These are phyloP conservation scores for Drosophila macrospina DNA, from an alignment of 2,888 invertebrate species.

Conservation along the genomic window DNA sequence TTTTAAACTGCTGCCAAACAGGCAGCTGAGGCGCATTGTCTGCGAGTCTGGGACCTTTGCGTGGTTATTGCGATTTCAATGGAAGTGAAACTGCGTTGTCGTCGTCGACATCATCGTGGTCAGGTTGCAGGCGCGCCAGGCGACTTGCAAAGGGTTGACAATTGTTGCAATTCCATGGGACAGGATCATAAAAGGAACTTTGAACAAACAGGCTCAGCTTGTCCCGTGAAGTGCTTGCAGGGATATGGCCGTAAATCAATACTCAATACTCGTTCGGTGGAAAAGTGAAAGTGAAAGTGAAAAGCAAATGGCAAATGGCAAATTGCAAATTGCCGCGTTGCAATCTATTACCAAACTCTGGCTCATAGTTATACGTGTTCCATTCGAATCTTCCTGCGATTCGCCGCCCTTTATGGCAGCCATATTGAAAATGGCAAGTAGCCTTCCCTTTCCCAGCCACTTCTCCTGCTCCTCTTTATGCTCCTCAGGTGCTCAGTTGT, in stretches of 20 bases:
- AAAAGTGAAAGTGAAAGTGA: slow-evolving; percentile 66
- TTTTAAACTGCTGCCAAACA: slow-evolving; percentile 73
- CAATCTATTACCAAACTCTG: slow-evolving; percentile 2
- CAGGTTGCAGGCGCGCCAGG: slow-evolving; percentile 63
- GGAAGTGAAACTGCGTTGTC: slow-evolving; percentile 52
- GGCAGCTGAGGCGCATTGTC: slow-evolving; percentile 75
- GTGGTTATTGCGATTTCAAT: slow-evolving; percentile 55
- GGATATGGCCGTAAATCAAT: slow-evolving; percentile 68
- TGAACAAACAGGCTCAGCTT: slow-evolving; percentile 4
- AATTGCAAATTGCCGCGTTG: background rate
- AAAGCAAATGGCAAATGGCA: slow-evolving; percentile 1
- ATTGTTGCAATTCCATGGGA: slow-evolving; percentile 76
- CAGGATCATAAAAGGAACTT: slow-evolving; percentile 60
- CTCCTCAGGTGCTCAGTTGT: slow-evolving; percentile 53
- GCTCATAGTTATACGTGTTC: slow-evolving; percentile 10
- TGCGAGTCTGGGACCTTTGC: slow-evolving; percentile 20
- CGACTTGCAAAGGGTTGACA: slow-evolving; percentile 73
- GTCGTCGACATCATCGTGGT: slow-evolving; percentile 23
- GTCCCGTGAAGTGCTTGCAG: slow-evolving; percentile 17
- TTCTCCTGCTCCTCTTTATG: slow-evolving; percentile 6
- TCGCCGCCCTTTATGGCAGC: slow-evolving; percentile 35
- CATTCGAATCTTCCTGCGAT: slow-evolving; percentile 26
- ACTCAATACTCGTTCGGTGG: slow-evolving; percentile 51
- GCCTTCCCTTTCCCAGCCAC: slow-evolving; percentile 11
- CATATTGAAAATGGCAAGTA: slow-evolving; percentile 51